phyloP scores from a whole-genome alignment of 1,140 invertebrate genomes.

The Drosophila equinoxialis region DNA sequence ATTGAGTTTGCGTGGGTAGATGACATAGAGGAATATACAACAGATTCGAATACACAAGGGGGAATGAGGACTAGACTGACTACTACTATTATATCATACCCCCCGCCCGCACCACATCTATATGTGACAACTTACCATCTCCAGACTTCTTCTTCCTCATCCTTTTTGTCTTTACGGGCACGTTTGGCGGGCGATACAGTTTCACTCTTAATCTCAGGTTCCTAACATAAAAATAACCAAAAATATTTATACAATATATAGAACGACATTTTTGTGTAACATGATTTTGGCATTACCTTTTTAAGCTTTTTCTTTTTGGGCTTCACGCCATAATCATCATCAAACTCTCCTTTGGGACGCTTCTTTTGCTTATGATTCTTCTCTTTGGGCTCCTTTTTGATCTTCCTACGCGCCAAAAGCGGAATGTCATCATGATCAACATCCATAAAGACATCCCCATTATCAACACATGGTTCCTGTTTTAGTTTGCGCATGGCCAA shows the following conservation, averaged over 20 bases:
- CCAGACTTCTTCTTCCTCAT: constrained; percentile 94
- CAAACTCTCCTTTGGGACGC: constrained; percentile 86
- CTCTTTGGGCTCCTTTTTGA: constrained; percentile 85
- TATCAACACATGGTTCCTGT: constrained; percentile 39
- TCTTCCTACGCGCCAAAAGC: constrained; percentile 85
- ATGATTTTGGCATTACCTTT: constrained; percentile 54
- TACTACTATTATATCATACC: too few relatives aligned
- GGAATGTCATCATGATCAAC: constrained; percentile 87
- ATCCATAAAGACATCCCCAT: constrained; percentile 35
- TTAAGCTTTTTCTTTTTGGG: constrained; percentile 85
- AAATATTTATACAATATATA: too few relatives aligned
- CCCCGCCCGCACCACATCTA: neutral
- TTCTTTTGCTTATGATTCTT: constrained; percentile 85
- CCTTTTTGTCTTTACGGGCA: constrained; percentile 88
- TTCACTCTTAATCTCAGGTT: constrained; percentile 58
- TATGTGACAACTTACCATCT: constrained; percentile 89
- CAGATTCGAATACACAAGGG: neutral
- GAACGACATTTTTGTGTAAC: too few relatives aligned
- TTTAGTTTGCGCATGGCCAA: constrained; percentile 85
- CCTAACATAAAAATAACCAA: constrained; percentile 30
- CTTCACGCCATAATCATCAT: constrained; percentile 85
- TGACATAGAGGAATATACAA: neutral
- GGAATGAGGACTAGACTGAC: too few relatives aligned
- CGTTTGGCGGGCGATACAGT: constrained; percentile 84
- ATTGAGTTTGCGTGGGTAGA: constrained; percentile 18